Conservation (phyloP, 2,797 vertebrate genomes). For the Phalanger gymnotis region DNA sequence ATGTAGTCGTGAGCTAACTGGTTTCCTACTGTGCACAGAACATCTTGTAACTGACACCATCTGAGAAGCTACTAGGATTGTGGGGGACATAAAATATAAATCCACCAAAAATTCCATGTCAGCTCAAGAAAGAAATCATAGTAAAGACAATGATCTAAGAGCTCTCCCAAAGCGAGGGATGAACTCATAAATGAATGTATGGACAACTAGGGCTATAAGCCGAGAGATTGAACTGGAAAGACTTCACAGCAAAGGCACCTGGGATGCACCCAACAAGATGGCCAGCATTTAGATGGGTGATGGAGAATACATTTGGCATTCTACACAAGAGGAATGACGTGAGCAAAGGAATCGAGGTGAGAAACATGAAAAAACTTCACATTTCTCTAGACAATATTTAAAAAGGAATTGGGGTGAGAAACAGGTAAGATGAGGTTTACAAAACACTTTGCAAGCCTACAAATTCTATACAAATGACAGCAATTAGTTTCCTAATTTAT, state of each 20-base stretch:
- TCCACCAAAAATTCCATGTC: not conserved
- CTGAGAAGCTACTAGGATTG: not conserved
- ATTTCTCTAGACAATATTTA: not conserved
- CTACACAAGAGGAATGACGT: not conserved
- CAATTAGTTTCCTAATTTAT: not conserved
- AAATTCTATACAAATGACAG: not conserved
- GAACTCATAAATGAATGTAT: not conserved
- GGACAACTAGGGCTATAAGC: not conserved
- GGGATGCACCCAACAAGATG: not conserved
- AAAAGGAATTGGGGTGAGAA: not conserved
- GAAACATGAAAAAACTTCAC: not conserved
- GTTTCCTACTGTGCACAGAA: fast-evolving
- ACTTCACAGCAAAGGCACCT: not conserved
- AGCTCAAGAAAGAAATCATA: not conserved
- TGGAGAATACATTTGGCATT: not conserved
- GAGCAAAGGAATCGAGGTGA: not conserved
- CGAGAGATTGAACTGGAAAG: not conserved
- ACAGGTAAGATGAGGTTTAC: not conserved
- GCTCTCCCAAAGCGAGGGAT: not conserved
- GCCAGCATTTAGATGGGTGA: not conserved
- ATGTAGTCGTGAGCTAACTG: not conserved
- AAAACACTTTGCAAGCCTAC: not conserved
- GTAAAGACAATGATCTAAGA: not conserved
- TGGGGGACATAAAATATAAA: not conserved
- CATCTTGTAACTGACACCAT: fast-evolving